Percentiles rank a stretch among this genome's conserved stretches.
Evolutionary conservation across 2,113 vertebrate genomes (phyloP).

Genomic region (Sterrhoptilus dennistouni): DNA sequence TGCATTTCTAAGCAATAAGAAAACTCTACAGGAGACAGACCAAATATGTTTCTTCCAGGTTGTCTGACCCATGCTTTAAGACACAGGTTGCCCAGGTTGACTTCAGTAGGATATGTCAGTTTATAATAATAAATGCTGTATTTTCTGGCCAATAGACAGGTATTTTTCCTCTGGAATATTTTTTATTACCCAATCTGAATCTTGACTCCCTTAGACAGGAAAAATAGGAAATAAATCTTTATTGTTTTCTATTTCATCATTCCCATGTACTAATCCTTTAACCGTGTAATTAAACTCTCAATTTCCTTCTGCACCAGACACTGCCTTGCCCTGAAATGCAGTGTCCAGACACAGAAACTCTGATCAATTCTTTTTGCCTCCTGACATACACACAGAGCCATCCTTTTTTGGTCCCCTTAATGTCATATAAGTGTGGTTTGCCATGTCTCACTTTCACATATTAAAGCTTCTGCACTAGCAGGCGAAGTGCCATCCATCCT

Average conservation of each 20-base stretch:
- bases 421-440: rapidly evolving
- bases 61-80: rapidly evolving
- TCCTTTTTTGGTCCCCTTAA: neutral
- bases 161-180: neutral
- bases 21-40: neutral
- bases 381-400: neutral
- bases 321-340: neutral
- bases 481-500: neutral
- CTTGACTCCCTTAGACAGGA: neutral
- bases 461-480: neutral
- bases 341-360: neutral
- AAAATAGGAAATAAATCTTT: neutral
- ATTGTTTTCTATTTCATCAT: neutral
- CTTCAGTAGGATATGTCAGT: neutral
- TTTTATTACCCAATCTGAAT: neutral
- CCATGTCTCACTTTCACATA: neutral
- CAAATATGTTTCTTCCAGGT: neutral
- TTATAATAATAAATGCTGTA: neutral
- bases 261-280: neutral
- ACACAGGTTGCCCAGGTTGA: neutral
- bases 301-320: neutral
- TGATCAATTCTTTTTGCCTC: neutral
- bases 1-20: neutral
- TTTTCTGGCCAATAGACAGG: neutral
- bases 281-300: neutral